Evolutionary conservation across 1,140 invertebrate species (phyloP).

Genomic region (Drosophila santomea): DNA sequence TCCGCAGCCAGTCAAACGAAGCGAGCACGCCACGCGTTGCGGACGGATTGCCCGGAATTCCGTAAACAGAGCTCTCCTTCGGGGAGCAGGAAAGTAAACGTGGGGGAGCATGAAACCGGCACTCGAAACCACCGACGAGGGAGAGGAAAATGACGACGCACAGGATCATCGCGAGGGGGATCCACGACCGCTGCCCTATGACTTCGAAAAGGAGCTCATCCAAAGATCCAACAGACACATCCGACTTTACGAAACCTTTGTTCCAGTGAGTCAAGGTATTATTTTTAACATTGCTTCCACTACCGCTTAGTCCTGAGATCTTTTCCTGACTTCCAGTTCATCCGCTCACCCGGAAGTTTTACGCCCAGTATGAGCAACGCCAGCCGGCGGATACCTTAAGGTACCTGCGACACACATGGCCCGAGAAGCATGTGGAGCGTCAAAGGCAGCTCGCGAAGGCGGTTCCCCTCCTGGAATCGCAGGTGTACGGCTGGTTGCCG

Average conservation of each 20-base stretch:
- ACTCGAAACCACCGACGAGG: slow-evolving; percentile 22
- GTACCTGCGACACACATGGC: slow-evolving; percentile 29
- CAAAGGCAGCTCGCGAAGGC: slow-evolving; percentile 18
- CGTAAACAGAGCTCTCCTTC: slow-evolving; percentile 12
- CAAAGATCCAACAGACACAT: slow-evolving; percentile 69
- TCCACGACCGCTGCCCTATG: slow-evolving; percentile 68
- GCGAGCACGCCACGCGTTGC: slow-evolving; percentile 52
- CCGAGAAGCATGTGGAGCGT: slow-evolving; percentile 39
- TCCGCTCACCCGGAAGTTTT: slow-evolving; percentile 72
- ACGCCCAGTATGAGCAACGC: slow-evolving; percentile 61
- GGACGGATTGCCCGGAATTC: slow-evolving; percentile 32
- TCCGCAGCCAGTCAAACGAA: slow-evolving; percentile 49
- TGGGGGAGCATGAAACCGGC: slow-evolving; percentile 46
- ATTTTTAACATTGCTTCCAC: too few species aligned
- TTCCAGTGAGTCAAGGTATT: slow-evolving; percentile 58
- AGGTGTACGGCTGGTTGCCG: slow-evolving; percentile 77
- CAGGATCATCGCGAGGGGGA: slow-evolving; percentile 65
- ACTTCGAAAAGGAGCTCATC: slow-evolving; percentile 79
- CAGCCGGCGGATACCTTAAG: slow-evolving; percentile 26
- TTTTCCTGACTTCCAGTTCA: slow-evolving; percentile 43
- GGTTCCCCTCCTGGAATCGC: slow-evolving; percentile 61
- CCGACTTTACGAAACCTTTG: slow-evolving; percentile 53
- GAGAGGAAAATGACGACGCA: slow-evolving; percentile 45
- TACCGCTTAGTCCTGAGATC: background rate
- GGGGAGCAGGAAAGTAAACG: slow-evolving; percentile 4